Conservation (phyloP, 2,888 invertebrate species). For the Megalurothrips usitatus region DNA sequence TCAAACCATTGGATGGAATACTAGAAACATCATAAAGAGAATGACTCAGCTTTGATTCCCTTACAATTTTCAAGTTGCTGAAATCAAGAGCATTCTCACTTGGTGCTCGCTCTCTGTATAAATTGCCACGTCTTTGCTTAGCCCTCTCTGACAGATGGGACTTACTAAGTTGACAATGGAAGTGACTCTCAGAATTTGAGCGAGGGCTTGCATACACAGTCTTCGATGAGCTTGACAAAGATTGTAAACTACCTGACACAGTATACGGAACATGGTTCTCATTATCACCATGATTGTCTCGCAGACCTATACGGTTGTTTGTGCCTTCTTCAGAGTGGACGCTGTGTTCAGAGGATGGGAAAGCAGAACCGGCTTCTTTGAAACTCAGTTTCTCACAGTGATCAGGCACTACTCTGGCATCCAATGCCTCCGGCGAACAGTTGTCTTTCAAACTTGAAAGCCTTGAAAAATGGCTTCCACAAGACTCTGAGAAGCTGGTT, state of each 20-base stretch:
- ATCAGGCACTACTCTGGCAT: not conserved
- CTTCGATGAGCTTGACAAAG: not conserved
- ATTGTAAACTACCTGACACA: not conserved
- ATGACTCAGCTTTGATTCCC: not conserved
- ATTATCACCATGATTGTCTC: not conserved
- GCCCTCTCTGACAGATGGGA: not conserved
- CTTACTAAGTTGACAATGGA: not conserved
- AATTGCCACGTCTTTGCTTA: not conserved
- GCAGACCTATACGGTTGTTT: not conserved
- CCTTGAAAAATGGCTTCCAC: not conserved
- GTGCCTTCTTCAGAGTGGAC: not conserved
- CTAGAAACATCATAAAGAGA: conserved; percentile 9
- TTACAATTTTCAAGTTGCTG: not conserved
- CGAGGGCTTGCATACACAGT: not conserved
- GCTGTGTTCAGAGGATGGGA: not conserved
- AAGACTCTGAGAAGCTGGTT: not conserved
- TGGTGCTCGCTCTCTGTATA: not conserved
- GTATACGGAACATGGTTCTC: not conserved
- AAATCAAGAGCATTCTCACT: conserved; percentile 2
- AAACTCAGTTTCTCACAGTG: not conserved
- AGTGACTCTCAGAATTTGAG: not conserved
- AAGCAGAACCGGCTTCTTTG: not conserved
- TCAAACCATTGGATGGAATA: conserved; percentile 6
- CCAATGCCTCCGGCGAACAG: not conserved
- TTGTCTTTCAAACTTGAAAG: not conserved